Evolutionary conservation across 2,113 vertebrate genomes (phyloP), one percentile per base, ranked within the genome.

Genomic region (Lanius ludovicianus): DNA sequence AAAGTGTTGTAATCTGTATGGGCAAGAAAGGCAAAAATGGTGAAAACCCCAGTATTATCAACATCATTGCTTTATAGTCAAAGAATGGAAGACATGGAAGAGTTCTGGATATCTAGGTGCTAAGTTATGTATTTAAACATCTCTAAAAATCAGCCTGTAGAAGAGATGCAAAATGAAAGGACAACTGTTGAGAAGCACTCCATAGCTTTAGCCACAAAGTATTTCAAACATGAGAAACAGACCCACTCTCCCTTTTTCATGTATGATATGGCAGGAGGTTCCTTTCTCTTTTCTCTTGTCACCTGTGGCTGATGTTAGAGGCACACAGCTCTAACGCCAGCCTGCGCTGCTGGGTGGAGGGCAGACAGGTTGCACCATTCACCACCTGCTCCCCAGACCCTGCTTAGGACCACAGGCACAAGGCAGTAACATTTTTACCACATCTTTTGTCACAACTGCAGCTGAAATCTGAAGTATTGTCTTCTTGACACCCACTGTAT

Each of bases 291-390:
- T 52, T 60, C 31, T 76, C 35, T 19, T 2, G 2, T 11, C 16
- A 7, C 5, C 30, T 2, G 1, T 16, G 28, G 28, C 11, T 47
- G 39, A 20, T 41, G 24, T 24, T 3, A 7, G 46, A 64, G 23
- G 46, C 30, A 75, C 55, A 23, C 13, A 50, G 50, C 23, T 42
- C 42, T 42, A 42, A 42, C 42, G 16, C 16, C 42, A 42, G 42
- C 42, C 42, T 15, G 16, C 42, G 15, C 23, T 0, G 0, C 5
- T 0, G 1, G 20, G 11, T 20, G 16, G 41, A 37, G 8, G 18
- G 25, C 16, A 69, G 15, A 35, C 3, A 21, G 21, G 12, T 35
- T 49, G 15, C 25, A 41, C 15, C 4, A 0, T 46, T 65, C 3
- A 1, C 22, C 22, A 37, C 9, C 14, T 14, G 1, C 11, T 69